A percentile compares a stretch with the other conserved stretches of the same genome.
These are phyloP conservation scores for Gallinago media DNA, from an alignment of 2,113 vertebrate species.

Conservation along the genomic window DNA sequence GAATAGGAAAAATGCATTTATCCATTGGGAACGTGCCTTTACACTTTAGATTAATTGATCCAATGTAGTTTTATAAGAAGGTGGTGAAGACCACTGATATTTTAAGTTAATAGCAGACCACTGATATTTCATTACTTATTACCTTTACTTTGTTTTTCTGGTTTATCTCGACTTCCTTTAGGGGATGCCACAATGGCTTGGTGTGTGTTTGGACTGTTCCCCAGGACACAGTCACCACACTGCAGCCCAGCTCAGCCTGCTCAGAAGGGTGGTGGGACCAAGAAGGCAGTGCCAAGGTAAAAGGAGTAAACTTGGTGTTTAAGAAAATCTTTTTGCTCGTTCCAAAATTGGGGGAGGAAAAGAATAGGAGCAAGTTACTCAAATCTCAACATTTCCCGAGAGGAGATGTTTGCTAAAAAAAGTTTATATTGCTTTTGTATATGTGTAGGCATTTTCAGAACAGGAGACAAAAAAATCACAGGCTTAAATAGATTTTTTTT, in stretches of 20 bases:
- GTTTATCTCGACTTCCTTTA: slow-evolving; percentile 61
- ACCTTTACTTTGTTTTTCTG: slow-evolving; percentile 2
- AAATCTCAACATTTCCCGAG: neutral
- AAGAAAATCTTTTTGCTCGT: neutral
- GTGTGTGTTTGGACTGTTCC: slow-evolving; percentile 95
- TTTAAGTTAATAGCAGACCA: neutral
- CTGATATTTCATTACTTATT: neutral
- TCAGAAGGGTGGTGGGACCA: slow-evolving; percentile 90
- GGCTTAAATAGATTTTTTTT: neutral
- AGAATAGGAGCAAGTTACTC: neutral
- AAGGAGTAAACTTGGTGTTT: neutral
- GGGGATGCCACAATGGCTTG: slow-evolving; percentile 95
- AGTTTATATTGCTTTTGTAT: neutral
- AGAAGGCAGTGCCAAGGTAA: slow-evolving; percentile 77
- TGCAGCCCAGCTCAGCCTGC: slow-evolving; percentile 75
- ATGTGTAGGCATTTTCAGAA: neutral
- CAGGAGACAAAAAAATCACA: neutral
- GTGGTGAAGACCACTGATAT: neutral
- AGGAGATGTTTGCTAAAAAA: neutral
- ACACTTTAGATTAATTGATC: neutral
- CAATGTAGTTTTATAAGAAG: neutral
- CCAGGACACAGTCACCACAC: slow-evolving; percentile 76
- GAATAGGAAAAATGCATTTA: neutral
- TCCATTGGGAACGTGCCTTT: neutral
- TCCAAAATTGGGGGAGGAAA: neutral